A percentile compares a stretch with the other conserved stretches of the same genome.
phyloP scores from a whole-genome alignment of 2,888 invertebrate genomes.

The Tipula helvola region DNA sequence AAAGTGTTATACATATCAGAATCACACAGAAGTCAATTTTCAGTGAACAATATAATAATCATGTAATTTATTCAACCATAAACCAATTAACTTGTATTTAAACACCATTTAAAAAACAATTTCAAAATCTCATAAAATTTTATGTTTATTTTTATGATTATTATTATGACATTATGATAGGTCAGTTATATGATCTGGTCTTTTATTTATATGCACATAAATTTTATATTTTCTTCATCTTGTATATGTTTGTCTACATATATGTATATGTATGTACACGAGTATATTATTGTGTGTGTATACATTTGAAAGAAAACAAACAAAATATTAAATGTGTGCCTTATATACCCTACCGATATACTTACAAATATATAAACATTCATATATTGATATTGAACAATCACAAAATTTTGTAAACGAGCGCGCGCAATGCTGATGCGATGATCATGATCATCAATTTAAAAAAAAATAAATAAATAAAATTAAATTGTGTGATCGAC shows the following conservation, averaged over 20 bases:
- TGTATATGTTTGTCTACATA: background rate
- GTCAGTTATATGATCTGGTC: background rate
- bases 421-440: background rate
- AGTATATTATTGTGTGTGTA: background rate
- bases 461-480: background rate
- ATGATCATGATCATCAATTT: background rate
- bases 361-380: too few relatives aligned
- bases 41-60: background rate
- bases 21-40: background rate
- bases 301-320: background rate
- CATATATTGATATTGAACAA: background rate
- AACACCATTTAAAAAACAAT: background rate
- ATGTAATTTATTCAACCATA: background rate
- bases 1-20: background rate
- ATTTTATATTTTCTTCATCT: background rate
- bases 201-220: background rate
- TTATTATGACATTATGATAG: background rate
- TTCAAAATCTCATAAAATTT: background rate
- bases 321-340: background rate
- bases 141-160: background rate
- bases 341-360: background rate
- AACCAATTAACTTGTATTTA: background rate
- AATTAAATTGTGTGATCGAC: background rate
- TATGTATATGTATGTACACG: background rate
- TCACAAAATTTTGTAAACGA: background rate